phyloP scores from a whole-genome alignment of 2,888 invertebrate species.

The Coremacera marginata region DNA sequence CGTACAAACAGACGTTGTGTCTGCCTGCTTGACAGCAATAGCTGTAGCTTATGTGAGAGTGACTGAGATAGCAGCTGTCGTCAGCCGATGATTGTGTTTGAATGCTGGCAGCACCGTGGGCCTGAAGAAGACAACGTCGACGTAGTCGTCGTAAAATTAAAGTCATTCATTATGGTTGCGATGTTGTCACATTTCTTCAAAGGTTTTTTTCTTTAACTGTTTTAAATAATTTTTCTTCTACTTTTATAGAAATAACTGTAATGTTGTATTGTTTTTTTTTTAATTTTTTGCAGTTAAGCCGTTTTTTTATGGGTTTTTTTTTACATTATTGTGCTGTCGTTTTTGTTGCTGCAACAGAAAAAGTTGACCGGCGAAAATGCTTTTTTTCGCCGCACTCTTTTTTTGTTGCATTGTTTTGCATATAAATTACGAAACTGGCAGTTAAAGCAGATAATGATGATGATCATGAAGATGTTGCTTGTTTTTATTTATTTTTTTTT shows the following conservation, averaged over 20 bases:
- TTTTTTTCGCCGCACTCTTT: conserved; percentile 29
- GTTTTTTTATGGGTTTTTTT: conserved; percentile 8
- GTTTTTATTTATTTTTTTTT: too few relatives aligned
- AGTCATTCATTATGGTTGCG: conserved; percentile 47
- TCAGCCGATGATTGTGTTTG: neutral
- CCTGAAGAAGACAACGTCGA: neutral
- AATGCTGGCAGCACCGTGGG: neutral
- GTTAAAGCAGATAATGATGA: neutral
- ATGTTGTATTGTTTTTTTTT: neutral
- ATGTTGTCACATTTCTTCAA: conserved; percentile 46
- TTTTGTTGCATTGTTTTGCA: conserved; percentile 29
- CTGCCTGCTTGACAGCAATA: neutral
- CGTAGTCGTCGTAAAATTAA: conserved; percentile 42
- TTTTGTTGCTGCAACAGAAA: conserved; percentile 35
- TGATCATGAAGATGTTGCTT: neutral
- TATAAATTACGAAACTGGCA: conserved; percentile 39
- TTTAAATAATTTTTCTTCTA: conserved; percentile 21
- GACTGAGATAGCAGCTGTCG: conserved; percentile 2
- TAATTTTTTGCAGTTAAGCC: neutral
- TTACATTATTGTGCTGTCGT: conserved; percentile 17
- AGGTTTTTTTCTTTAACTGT: conserved; percentile 4
- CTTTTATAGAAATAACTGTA: conserved; percentile 14
- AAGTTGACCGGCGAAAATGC: conserved; percentile 36
- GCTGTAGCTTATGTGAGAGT: neutral
- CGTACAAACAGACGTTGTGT: neutral